Conservation (phyloP, 2,888 invertebrate species). For the Tinea pellionella region DNA sequence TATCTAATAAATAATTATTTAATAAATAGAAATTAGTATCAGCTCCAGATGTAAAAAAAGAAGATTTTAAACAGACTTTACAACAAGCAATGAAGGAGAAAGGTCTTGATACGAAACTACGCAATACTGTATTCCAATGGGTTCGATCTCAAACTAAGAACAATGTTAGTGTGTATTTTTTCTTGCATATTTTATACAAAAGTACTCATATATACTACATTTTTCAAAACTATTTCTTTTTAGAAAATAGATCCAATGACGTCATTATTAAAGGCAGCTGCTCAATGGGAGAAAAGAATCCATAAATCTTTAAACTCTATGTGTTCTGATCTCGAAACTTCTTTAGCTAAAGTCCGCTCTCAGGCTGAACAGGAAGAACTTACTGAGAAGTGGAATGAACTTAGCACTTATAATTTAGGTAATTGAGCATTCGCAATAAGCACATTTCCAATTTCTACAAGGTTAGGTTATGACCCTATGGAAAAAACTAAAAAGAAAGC, state of each 20-base stretch:
- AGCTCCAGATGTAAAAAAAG: constrained; percentile 78
- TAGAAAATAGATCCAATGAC: constrained; percentile 74
- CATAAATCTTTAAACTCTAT: constrained; percentile 95
- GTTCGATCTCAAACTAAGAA: constrained; percentile 69
- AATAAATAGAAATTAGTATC: constrained; percentile 78
- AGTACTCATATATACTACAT: neutral
- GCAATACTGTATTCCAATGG: constrained; percentile 88
- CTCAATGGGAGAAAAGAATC: constrained; percentile 93
- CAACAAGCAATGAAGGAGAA: constrained; percentile 80
- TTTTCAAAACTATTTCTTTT: neutral
- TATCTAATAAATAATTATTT: neutral
- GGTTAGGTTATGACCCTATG: too few species aligned
- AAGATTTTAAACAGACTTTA: constrained; percentile 82
- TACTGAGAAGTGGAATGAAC: constrained; percentile 88
- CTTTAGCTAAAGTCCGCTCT: constrained; percentile 80
- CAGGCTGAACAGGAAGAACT: constrained; percentile 86
- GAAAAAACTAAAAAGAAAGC: neutral
- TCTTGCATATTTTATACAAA: too few species aligned
- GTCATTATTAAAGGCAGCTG: constrained; percentile 86
- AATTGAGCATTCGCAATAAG: constrained; percentile 20
- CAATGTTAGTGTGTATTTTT: constrained; percentile 36
- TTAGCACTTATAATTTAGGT: constrained; percentile 92
- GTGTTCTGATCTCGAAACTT: constrained; percentile 90
- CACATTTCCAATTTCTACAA: too few species aligned
- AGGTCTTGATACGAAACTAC: constrained; percentile 83